Conservation (phyloP, 2,113 vertebrate genomes). For the Seriola dumerili region DNA sequence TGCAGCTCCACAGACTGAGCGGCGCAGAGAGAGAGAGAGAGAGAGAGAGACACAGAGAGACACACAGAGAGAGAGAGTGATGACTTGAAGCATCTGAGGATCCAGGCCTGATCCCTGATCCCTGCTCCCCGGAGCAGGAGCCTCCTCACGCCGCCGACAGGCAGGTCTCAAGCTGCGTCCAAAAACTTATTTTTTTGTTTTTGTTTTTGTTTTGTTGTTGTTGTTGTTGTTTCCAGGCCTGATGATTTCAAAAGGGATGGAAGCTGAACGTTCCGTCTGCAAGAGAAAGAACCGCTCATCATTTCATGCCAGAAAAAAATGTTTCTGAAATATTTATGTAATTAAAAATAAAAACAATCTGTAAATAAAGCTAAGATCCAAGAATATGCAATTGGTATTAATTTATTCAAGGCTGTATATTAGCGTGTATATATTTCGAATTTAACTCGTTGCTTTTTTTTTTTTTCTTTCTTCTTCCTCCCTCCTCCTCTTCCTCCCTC, state of each 20-base stretch:
- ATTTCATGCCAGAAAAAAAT: constrained; percentile 82
- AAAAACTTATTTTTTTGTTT: constrained; percentile 29
- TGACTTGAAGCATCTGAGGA: constrained; percentile 63
- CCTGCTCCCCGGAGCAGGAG: constrained; percentile 8
- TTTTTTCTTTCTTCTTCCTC: constrained; percentile 27
- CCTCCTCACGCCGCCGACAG: constrained; percentile 32
- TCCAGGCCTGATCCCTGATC: constrained; percentile 25
- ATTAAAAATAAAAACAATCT: constrained; percentile 95
- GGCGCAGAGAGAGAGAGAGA: too few relatives aligned
- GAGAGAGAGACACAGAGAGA: too few relatives aligned
- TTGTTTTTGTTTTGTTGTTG: neutral
- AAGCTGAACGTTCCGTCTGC: constrained; percentile 58
- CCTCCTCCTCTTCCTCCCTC: constrained; percentile 17
- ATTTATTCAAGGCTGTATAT: constrained; percentile 99
- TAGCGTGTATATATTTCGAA: constrained; percentile 98
- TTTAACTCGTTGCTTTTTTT: constrained; percentile 86
- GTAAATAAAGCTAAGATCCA: constrained; percentile 98
- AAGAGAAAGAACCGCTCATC: constrained; percentile 65
- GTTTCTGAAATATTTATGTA: constrained; percentile 97
- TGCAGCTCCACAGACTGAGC: constrained; percentile 39
- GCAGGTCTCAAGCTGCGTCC: constrained; percentile 75
- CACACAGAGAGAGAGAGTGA: neutral
- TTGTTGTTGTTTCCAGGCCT: constrained; percentile 18
- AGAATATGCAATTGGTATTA: constrained; percentile 99
- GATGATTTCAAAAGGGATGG: constrained; percentile 79